Evolutionary conservation across 2,888 invertebrate genomes (phyloP).

Genomic region (Pharmacophagus antenor): DNA sequence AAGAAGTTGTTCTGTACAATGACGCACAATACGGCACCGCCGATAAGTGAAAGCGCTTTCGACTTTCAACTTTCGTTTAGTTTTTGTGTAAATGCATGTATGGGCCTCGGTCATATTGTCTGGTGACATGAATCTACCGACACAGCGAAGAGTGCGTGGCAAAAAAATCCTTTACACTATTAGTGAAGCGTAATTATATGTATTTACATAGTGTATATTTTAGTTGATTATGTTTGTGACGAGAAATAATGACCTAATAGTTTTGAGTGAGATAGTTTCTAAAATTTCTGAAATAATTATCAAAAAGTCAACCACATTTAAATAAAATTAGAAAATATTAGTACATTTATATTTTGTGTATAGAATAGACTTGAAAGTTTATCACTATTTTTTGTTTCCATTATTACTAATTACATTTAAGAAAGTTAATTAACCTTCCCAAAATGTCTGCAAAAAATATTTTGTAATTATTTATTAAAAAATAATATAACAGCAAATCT

Average conservation of each 20-base stretch:
- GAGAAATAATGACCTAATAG: no score
- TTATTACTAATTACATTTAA: no score
- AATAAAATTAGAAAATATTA: no score
- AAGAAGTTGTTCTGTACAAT: constrained; percentile 54
- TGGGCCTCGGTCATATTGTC: constrained; percentile 72
- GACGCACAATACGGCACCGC: constrained; percentile 63
- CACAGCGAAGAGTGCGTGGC: constrained; percentile 40
- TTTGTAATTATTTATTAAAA: neutral
- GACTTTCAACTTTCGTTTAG: constrained; percentile 79
- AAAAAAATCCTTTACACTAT: constrained; percentile 40
- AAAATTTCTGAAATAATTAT: no score
- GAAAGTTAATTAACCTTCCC: no score
- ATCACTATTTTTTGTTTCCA: no score
- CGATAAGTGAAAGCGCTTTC: constrained; percentile 73
- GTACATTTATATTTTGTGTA: no score
- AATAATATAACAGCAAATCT: neutral
- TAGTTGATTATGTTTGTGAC: neutral
- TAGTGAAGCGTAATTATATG: neutral
- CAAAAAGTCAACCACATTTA: no score
- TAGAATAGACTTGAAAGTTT: no score
- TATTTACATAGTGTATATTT: neutral
- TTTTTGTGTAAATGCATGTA: constrained; percentile 76
- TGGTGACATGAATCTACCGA: constrained; percentile 63
- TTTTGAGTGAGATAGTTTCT: no score
- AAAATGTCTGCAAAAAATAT: neutral